Conservation (phyloP, 92 coral and sea anemone genomes). For the Phymanthus crucifer region DNA sequence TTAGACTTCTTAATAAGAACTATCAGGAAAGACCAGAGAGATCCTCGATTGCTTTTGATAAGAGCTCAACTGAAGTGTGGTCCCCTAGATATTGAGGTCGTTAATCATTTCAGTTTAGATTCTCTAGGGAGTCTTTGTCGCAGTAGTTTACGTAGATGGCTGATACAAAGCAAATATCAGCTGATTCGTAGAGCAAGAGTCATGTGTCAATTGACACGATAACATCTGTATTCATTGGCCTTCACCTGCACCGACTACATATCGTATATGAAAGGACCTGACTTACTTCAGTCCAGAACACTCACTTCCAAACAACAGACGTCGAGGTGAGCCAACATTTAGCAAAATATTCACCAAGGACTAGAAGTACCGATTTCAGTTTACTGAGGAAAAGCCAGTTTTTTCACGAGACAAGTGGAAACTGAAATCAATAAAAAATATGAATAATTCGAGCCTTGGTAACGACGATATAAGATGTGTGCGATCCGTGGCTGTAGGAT, state of each 20-base stretch:
- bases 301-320: slow-evolving; percentile 2
- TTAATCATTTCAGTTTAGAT: neutral
- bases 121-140: slow-evolving; percentile 4
- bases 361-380: no score
- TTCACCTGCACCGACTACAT: slow-evolving; percentile 25
- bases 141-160: slow-evolving; percentile 19
- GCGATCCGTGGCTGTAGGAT: neutral
- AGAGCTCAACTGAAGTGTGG: neutral
- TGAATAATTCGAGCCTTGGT: slow-evolving; percentile 8
- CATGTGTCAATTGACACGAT: slow-evolving; percentile 17
- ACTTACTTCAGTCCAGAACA: no score
- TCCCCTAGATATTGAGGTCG: neutral
- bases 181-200: slow-evolving; percentile 11
- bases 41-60: neutral
- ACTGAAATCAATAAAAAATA: neutral
- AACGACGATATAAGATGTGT: neutral
- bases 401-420: neutral
- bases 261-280: neutral
- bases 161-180: slow-evolving; percentile 23
- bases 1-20: neutral
- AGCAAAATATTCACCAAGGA: no score
- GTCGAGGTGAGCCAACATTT: no score
- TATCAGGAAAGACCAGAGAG: neutral
- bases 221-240: slow-evolving; percentile 33
- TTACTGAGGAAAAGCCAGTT: neutral